These are phyloP conservation scores for Pseudocheirus occidentalis DNA, from an alignment of 2,797 vertebrate genomes.

Conservation along the genomic window DNA sequence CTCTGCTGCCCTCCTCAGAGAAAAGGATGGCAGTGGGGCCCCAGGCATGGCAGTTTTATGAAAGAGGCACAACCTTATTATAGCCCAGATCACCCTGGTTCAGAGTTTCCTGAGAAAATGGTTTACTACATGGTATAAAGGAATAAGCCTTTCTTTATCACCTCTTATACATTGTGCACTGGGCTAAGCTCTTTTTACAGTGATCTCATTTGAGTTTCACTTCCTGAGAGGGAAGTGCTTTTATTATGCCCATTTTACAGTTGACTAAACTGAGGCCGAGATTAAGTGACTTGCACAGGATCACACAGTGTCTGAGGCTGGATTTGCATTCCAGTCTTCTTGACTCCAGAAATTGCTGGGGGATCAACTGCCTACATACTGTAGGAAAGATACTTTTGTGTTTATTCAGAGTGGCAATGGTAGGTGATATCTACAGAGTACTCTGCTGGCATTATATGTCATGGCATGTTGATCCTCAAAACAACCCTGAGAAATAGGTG, in stretches of 20 bases:
- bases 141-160: neutral
- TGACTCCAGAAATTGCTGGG: neutral
- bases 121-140: neutral
- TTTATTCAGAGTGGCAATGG: neutral
- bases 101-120: neutral
- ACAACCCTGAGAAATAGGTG: neutral
- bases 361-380: neutral
- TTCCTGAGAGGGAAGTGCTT: neutral
- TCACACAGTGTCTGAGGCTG: neutral
- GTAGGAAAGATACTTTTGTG: neutral
- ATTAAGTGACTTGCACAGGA: neutral
- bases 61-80: neutral
- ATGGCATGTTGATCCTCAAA: neutral
- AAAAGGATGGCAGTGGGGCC: slow-evolving; percentile 44
- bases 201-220: neutral
- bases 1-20: slow-evolving; percentile 80
- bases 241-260: neutral
- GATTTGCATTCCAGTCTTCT: neutral
- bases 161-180: neutral
- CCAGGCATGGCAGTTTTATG: neutral
- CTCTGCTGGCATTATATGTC: neutral
- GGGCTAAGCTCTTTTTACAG: neutral
- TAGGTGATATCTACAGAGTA: neutral
- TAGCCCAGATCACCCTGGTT: no score
- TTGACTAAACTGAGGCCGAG: neutral